Evolutionary conservation across 2,113 vertebrate species (phyloP), one percentile per base, ranked within the genome.

Genomic region (Sitta europaea): DNA sequence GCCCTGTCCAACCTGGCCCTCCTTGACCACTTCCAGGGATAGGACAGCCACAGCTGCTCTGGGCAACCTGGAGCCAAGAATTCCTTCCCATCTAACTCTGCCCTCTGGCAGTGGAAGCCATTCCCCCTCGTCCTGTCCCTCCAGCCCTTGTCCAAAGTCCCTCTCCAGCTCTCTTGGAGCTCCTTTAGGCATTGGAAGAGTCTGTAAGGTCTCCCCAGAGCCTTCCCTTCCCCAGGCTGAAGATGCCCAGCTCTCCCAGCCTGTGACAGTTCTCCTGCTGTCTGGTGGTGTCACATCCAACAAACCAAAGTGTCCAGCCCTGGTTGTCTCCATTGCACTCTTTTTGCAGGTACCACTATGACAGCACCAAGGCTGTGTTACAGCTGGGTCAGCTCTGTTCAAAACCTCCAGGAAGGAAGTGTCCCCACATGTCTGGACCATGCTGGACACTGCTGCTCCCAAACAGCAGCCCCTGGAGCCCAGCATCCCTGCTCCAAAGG

Each of bases 351-450:
- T 65, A 88, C 86, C 84, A 82, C 91, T 94, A 88, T 79, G 95
- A 97, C 97, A 90, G 96, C 62, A 33, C 73, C 42, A 94, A 90
- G 94, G 95, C 87, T 62, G 68, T 9, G 23, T 42, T 67, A 95
- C 92, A 96, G 88, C 91, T 94, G 58, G 53, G 96, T 45, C 68
- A 95, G 3, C 65, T n/a, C 18, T 11, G 28, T 28, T 62, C 54
- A 50, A 12, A 54, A 25, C 10, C 45, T 42, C 17, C 1, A 1
- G 11, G 33, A 38, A 48, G 28, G 14, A n/a, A 80, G 11, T 25
- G 36, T 61, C n/a, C 17, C 4, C 2, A 1, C 29, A 1, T 15
- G 19, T 16, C n/a, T 35, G 53, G 4, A 13, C 17, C 18, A 10
- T 2, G 0, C 40, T 40, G n/a, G 24, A 14, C 14, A 0, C 11